Evolutionary conservation across 2,113 vertebrate species (phyloP).

Genomic region (Noctilio leporinus): DNA sequence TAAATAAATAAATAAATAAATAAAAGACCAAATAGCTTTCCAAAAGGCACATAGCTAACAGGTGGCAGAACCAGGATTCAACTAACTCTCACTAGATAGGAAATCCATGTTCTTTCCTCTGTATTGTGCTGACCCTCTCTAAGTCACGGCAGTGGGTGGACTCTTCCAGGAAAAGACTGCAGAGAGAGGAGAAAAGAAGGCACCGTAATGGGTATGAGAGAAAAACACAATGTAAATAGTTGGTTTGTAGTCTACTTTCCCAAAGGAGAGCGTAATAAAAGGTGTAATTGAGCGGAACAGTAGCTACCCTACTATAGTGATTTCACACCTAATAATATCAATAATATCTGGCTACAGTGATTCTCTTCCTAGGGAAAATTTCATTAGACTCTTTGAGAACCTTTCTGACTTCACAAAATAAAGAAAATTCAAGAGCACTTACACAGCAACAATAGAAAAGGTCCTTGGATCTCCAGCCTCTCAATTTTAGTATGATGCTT

Average conservation of each 20-base stretch:
- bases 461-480: neutral
- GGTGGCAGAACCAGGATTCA: neutral
- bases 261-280: neutral
- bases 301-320: neutral
- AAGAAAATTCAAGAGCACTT: neutral
- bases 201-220: neutral
- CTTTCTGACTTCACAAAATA: neutral
- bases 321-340: neutral
- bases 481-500: constrained; percentile 2
- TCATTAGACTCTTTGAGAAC: neutral
- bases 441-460: neutral
- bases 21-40: neutral
- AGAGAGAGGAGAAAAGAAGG: neutral
- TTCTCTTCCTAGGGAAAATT: neutral
- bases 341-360: neutral
- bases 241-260: neutral
- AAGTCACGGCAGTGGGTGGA: neutral
- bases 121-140: neutral
- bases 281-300: neutral
- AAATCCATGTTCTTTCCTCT: neutral
- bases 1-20: too few species aligned
- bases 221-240: neutral
- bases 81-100: neutral
- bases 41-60: neutral
- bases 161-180: neutral